These are phyloP conservation scores for Corapipo altera DNA, from an alignment of 2,113 vertebrate genomes.

Conservation along the genomic window DNA sequence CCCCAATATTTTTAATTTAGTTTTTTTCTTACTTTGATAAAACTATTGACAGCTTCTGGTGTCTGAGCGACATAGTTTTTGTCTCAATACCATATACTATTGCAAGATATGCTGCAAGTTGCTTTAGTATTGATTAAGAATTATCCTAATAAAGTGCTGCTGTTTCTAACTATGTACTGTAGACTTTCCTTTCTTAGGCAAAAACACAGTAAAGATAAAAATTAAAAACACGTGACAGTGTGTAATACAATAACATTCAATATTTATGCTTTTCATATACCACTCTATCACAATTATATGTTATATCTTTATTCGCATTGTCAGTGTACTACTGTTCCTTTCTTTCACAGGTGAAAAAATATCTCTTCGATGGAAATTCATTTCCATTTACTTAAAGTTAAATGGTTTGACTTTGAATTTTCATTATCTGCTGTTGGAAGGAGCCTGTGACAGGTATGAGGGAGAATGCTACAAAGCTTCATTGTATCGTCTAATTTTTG, in stretches of 20 bases:
- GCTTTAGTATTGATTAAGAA: constrained; percentile 65
- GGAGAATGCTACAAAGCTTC: constrained; percentile 61
- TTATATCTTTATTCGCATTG: constrained; percentile 58
- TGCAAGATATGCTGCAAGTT: constrained; percentile 68
- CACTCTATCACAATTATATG: constrained; percentile 56
- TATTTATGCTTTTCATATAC: constrained; percentile 42
- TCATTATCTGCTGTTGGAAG: constrained; percentile 71
- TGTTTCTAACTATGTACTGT: constrained; percentile 4
- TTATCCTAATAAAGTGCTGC: constrained; percentile 25
- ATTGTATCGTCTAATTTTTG: constrained; percentile 75
- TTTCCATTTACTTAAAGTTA: constrained; percentile 75
- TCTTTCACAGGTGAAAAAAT: constrained; percentile 66
- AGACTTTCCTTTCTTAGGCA: constrained; percentile 18
- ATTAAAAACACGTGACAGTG: constrained; percentile 33
- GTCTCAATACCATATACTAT: constrained; percentile 37
- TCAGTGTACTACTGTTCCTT: constrained; percentile 44
- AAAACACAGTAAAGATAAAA: constrained; percentile 25
- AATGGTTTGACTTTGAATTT: constrained; percentile 76
- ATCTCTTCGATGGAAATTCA: constrained; percentile 66
- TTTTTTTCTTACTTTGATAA: constrained; percentile 52
- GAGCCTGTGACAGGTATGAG: constrained; percentile 67
- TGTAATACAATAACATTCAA: constrained; percentile 46
- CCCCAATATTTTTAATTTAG: constrained; percentile 35
- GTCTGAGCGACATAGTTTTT: constrained; percentile 54
- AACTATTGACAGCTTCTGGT: constrained; percentile 46